Base-by-base conservation (phyloP, 2,113 vertebrate genomes). In the Pteropus alecto region DNA sequence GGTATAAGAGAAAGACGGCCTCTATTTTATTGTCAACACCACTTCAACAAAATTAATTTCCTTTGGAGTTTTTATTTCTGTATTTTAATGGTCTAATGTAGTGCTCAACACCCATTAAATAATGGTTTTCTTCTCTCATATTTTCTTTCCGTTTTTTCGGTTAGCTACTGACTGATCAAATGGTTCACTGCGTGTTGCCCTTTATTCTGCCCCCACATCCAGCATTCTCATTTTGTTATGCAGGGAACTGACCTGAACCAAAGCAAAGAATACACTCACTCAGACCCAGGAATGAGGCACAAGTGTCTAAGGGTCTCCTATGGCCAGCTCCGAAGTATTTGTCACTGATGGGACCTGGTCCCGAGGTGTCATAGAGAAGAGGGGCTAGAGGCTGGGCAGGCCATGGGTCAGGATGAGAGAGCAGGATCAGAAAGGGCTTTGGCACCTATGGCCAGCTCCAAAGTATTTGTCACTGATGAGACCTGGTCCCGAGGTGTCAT, bases 31-130 rank as follows among this genome's bases (percentile, higher is more conserved):
- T 90, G 84, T 92, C 76, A 28, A 14, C 65, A 93, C 19, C 35
- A 38, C 81, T 87, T 93, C 70, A 87, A 70, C 51, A 76, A 67
- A 79, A 96, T 81, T 65, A 81, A 85, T 65, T 76, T 91, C 85
- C 92, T 93, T 67, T 67, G 90, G 46, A n/a, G 33, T 83, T 96
- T 79, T 93, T 84, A 46, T 82, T 35, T 35, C 86, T 86, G 10
- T 89, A 83, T 91, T 93, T 89, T 86, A 89, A 81, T 68, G 48
- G n/a, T 74, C 33, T 41, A 67, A 82, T 61, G 51, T 35, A 48
- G 71, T 79, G 48, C 48, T 79, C 54, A 21, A 10, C 65, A 81
- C 38, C 93, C 65, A 73, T 38, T 91, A 84, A 88, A 48, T 67
- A 54, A 71, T 65, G 19, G 16, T 46, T 94, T 95, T 33, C 54